Evolutionary conservation across 2,888 invertebrate species (phyloP).

Genomic region (Aethes cnicana): DNA sequence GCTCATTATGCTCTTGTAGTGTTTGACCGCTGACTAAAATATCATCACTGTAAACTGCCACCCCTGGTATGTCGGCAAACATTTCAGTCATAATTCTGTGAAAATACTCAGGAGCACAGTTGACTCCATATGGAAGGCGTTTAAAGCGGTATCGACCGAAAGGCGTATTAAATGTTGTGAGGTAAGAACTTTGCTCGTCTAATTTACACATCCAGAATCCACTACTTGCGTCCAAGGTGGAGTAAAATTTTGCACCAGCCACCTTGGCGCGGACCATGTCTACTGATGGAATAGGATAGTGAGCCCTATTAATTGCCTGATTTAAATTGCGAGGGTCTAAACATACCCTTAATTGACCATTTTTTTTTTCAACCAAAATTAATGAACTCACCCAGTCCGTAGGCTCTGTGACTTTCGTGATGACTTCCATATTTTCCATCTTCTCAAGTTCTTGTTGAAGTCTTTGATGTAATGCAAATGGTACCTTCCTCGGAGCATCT

Average conservation of each 20-base stretch:
- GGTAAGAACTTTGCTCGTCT: constrained; percentile 7
- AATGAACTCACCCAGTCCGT: too few species aligned
- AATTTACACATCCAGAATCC: constrained; percentile 33
- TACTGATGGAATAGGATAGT: constrained; percentile 33
- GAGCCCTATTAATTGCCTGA: constrained; percentile 30
- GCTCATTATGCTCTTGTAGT: constrained; percentile 24
- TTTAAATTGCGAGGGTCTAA: constrained; percentile 34
- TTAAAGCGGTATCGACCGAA: constrained; percentile 33
- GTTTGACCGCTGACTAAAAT: constrained; percentile 24
- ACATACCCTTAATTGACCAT: too few species aligned
- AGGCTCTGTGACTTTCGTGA: too few species aligned
- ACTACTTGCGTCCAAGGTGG: constrained; percentile 33
- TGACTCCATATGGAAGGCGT: constrained; percentile 34
- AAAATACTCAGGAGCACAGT: too few species aligned
- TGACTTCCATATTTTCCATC: constrained; percentile 35
- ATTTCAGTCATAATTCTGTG: constrained; percentile 34
- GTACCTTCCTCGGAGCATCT: constrained; percentile 34
- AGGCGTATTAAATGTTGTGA: constrained; percentile 30
- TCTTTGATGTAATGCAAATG: constrained; percentile 32
- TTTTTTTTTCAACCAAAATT: too few species aligned
- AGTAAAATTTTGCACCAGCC: constrained; percentile 29
- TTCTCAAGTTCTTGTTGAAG: constrained; percentile 32
- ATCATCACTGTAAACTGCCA: constrained; percentile 30
- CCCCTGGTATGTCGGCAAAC: constrained; percentile 33
- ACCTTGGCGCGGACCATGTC: constrained; percentile 29